Evolutionary conservation across 2,113 vertebrate genomes (phyloP), one percentile per base, ranked within the genome.

Genomic region (Boulengeromyrus knoepffleri): DNA sequence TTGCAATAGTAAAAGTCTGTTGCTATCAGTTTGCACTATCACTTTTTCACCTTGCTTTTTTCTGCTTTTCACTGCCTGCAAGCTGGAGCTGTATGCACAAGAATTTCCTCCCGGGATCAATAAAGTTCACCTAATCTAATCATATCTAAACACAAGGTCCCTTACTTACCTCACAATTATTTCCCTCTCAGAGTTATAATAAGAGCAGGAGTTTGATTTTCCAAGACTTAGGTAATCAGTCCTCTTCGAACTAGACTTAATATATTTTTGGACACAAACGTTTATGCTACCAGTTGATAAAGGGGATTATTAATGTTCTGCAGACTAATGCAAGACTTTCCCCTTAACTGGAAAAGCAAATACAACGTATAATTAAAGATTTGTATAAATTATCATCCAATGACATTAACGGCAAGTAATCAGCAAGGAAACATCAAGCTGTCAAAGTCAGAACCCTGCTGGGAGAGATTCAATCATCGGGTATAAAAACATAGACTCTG

Each of bases 401-500:
- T 80, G 36, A 80, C 13, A 80, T 80, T 80, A 80, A 42, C 36
- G 5, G 45, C 83, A 85, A 86, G 47, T 86, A 86, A 86, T 86
- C 19, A 86, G 47, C 21, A 86, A 86, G 45, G 74, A 86, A 47
- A 86, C 84, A 15, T 85, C 42, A 86, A 85, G 47, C 83, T 85
- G 83, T 85, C 84, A 86, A 47, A 86, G 45, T 47, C n/a, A 86
- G 42, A 46, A 15, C 42, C 42, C 83, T n/a, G 42, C 83, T 46
- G 83, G 46, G 83, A 86, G 24, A 6, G 19, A 50, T 86, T 86
- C 45, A 47, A 86, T 86, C 84, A 42, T 42, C 74, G 1, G 74
- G 74, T 80, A 80, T 80, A 80, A 27, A 15, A 50, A 49, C 45
- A 85, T 21, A 86, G 45, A 86, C 45, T 85, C 46, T 86, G 47